These are phyloP conservation scores for Takifugu ocellatus DNA, from an alignment of 2,797 vertebrate genomes.

Conservation along the genomic window DNA sequence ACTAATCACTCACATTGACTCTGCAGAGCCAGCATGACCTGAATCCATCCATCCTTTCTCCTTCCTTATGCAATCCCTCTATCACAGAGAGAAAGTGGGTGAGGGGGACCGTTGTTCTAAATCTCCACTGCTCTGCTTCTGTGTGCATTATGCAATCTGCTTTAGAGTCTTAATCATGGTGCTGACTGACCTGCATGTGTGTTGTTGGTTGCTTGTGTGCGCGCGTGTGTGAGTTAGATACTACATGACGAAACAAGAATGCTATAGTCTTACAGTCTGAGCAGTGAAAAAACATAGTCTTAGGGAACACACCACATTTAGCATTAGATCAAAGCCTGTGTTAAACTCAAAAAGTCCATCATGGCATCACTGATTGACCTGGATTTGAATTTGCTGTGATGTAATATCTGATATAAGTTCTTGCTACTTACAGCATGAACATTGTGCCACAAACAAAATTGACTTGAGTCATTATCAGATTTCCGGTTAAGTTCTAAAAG, in stretches of 20 bases:
- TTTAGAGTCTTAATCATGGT: slow-evolving; percentile 65
- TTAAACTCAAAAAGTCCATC: slow-evolving; percentile 30
- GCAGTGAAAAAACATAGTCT: slow-evolving; percentile 6
- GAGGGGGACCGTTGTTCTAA: slow-evolving; percentile 58
- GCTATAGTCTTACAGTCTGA: slow-evolving; percentile 1
- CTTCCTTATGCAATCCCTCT: slow-evolving; percentile 72
- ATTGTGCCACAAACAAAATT: no score
- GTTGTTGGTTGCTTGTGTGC: slow-evolving; percentile 6
- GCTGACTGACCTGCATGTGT: slow-evolving; percentile 41
- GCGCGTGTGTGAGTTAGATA: slow-evolving; percentile 2
- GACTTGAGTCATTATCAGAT: no score
- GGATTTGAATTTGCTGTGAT: slow-evolving; percentile 33
- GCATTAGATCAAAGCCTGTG: slow-evolving; percentile 20
- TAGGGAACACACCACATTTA: slow-evolving; percentile 9
- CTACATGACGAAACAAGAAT: slow-evolving; percentile 25
- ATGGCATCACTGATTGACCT: slow-evolving; percentile 22
- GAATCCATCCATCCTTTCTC: slow-evolving; percentile 69
- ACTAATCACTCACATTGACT: slow-evolving; percentile 67
- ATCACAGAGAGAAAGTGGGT: slow-evolving; percentile 41
- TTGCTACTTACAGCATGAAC: no score
- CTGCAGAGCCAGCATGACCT: slow-evolving; percentile 64
- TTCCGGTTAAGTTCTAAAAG: no score
- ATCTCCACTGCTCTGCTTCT: slow-evolving; percentile 72
- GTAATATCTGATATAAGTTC: slow-evolving; percentile 6
- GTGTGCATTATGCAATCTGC: slow-evolving; percentile 68